phyloP scores from a whole-genome alignment of 2,797 vertebrate genomes.

The Menidia menidia region DNA sequence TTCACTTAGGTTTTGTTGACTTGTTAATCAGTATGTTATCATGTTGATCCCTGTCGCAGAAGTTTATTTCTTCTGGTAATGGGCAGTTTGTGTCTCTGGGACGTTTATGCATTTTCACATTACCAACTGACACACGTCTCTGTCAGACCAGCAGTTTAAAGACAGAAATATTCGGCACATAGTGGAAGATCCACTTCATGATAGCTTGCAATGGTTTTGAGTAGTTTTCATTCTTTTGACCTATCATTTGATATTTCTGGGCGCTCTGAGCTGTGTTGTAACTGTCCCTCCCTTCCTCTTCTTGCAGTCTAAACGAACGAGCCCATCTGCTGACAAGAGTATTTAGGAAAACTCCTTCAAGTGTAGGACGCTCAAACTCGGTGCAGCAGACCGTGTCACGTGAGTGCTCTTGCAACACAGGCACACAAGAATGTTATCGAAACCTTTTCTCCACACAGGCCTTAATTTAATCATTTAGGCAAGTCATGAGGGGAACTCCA shows the following conservation, averaged over 20 bases:
- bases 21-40: slow-evolving; percentile 34
- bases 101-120: slow-evolving; percentile 1
- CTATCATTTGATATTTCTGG: not conserved
- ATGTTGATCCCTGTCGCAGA: not conserved
- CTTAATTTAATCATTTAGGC: not conserved
- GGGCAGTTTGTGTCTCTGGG: slow-evolving; percentile 21
- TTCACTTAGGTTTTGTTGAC: slow-evolving; percentile 22
- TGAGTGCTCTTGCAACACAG: slow-evolving; percentile 80
- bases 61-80: not conserved
- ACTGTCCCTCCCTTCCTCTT: slow-evolving; percentile 37
- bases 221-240: slow-evolving; percentile 17
- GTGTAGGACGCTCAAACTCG: slow-evolving; percentile 92
- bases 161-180: not conserved
- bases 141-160: not conserved
- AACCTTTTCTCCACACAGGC: not conserved
- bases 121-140: not conserved
- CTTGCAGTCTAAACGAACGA: slow-evolving; percentile 93
- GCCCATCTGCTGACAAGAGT: slow-evolving; percentile 98
- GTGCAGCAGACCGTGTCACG: slow-evolving; percentile 95
- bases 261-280: slow-evolving; percentile 20
- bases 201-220: slow-evolving; percentile 6
- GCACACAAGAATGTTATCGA: not conserved
- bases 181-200: not conserved
- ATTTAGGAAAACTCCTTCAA: slow-evolving; percentile 95
- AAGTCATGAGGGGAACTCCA: not conserved